A percentile compares a stretch with the other conserved stretches of the same genome.
Conservation (phyloP, 2,888 invertebrate genomes). For the Psococerastis gibbosa region DNA sequence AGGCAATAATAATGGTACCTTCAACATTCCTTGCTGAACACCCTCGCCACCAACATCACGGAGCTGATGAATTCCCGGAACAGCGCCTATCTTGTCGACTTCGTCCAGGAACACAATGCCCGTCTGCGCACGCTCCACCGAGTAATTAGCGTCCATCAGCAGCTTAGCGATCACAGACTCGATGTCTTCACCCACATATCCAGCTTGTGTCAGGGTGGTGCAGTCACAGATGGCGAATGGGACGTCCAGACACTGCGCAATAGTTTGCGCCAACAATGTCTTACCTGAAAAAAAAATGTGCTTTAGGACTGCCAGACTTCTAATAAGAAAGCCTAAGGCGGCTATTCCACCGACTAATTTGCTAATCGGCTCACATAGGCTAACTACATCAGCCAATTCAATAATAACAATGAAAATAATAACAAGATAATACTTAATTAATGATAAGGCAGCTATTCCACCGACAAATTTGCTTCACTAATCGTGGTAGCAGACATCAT, state of each 20-base stretch:
- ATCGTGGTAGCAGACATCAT: too few species aligned
- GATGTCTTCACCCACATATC: conserved; percentile 99
- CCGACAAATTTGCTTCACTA: too few species aligned
- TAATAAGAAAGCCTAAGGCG: too few species aligned
- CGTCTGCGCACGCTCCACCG: conserved; percentile 92
- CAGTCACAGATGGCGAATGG: conserved; percentile 99
- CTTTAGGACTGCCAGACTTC: too few species aligned
- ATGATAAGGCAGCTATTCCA: too few species aligned
- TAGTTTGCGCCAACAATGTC: conserved; percentile 90
- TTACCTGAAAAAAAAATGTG: too few species aligned
- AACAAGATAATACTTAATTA: too few species aligned
- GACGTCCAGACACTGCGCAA: conserved; percentile 93
- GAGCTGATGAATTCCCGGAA: conserved; percentile 81
- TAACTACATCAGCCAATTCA: too few species aligned
- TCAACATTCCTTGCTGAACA: conserved; percentile 92
- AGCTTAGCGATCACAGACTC: conserved; percentile 95
- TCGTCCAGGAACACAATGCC: conserved; percentile 95
- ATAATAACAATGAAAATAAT: too few species aligned
- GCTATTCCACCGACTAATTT: too few species aligned
- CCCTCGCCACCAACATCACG: conserved; percentile 98
- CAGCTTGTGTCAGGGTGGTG: conserved; percentile 86
- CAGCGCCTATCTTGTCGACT: conserved; percentile 97
- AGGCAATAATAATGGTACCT: conserved; percentile 26
- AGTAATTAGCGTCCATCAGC: conserved; percentile 89
- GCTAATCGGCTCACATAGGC: too few species aligned